Base-by-base conservation (phyloP, 2,113 vertebrate genomes). In the Tetraodon nigroviridis region DNA sequence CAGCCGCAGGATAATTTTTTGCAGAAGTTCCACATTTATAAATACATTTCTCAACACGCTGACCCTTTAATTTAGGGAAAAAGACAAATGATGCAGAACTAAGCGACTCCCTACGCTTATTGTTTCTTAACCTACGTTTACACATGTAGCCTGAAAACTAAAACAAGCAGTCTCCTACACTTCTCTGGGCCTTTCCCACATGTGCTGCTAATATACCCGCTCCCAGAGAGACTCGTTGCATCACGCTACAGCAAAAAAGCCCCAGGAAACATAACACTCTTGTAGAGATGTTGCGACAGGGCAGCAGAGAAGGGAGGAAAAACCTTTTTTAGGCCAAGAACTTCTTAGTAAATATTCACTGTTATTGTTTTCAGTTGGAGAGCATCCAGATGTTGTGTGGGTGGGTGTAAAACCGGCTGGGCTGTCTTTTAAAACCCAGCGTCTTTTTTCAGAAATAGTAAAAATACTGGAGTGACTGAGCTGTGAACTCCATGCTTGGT, bases 361-460 rank as follows among this genome's bases (percentile, higher is more conserved):
- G n/a, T 46, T 46, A 17, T 16, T 47, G 41, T 47, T 73, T 65
- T 20, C 51, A 61, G 20, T 42, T 47, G 60, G 51, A 54, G 47
- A 64, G 58, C 14, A 37, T 79, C 65, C 71, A 73, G 51, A 42
- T 50, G 59, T 64, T 60, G 17, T 52, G 68, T 69, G 64, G 64
- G 68, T 49, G 47, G 55, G 55, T 79, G 45, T 16, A 41, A 73
- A 73, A 73, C 40, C 32, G 8, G 58, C 54, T 42, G 0, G 24
- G 40, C 32, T 66, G 59, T 61, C 45, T 69, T 54, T 54, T 78
- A 73, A 80, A 75, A 67, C 50, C 29, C 20, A 51, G 58, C 12
- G 42, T 42, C 42, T 48, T 18, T 61, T 69, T 27, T 66, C 45
- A 62, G 14, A 49, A 55, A 51, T 40, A 55, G 58, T 56, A 49